phyloP scores from a whole-genome alignment of 2,797 vertebrate genomes.

The Ciconia nigra region DNA sequence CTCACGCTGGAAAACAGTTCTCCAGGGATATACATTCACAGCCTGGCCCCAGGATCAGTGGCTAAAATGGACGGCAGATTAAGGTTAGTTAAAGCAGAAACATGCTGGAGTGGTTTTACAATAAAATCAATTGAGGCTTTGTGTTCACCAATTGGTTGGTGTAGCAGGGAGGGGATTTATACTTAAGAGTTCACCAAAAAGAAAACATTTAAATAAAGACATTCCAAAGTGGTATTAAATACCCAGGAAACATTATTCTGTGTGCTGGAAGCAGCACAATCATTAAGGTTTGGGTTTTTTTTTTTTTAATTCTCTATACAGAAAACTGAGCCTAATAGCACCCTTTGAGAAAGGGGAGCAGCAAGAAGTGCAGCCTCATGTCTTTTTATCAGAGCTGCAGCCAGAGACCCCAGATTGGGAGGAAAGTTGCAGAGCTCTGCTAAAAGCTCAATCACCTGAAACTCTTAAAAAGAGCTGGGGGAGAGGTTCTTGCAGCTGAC shows the following conservation, averaged over 20 bases:
- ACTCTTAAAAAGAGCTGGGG: neutral
- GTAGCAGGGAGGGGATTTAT: neutral
- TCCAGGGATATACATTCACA: slow-evolving; percentile 95
- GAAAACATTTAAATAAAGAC: neutral
- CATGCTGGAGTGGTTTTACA: neutral
- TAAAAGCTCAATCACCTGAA: slow-evolving; percentile 30
- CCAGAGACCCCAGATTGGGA: neutral
- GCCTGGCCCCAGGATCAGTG: slow-evolving; percentile 91
- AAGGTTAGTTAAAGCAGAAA: slow-evolving; percentile 78
- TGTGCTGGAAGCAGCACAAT: neutral
- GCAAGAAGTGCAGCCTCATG: neutral
- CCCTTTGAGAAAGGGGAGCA: neutral
- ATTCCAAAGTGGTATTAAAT: neutral
- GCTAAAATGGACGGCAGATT: slow-evolving; percentile 95
- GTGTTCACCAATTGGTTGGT: neutral
- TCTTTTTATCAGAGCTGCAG: neutral
- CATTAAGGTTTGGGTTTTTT: neutral
- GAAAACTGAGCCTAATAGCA: neutral
- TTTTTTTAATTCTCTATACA: neutral
- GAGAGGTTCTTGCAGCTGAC: neutral
- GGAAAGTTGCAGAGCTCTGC: neutral
- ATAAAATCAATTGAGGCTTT: neutral
- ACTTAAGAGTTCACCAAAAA: neutral
- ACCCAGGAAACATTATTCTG: neutral
- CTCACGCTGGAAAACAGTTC: slow-evolving; percentile 87